phyloP scores from a whole-genome alignment of 2,888 invertebrate species.

The Onthophagus sagittarius region DNA sequence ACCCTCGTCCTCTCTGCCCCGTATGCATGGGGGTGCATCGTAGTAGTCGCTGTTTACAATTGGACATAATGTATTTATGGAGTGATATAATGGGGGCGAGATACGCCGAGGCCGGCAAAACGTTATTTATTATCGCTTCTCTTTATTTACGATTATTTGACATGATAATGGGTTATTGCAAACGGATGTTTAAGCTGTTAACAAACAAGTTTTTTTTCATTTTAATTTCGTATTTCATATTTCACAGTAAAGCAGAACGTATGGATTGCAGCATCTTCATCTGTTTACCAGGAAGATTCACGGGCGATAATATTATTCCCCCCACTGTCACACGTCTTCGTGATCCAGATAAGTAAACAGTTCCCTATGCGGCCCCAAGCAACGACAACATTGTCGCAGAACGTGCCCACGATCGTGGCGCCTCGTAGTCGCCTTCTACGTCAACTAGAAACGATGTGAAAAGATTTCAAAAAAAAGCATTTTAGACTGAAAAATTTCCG shows the following conservation, averaged over 20 bases:
- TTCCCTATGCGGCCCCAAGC: background rate
- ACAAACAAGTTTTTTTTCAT: background rate
- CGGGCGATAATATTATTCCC: conserved; percentile 7
- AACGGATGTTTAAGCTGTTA: background rate
- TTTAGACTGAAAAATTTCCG: background rate
- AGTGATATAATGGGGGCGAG: conserved; percentile 3
- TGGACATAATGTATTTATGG: conserved; percentile 8
- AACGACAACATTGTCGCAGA: conserved; percentile 1
- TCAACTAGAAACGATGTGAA: background rate
- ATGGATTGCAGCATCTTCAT: background rate
- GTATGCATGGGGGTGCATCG: background rate
- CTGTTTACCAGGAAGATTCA: conserved; percentile 4
- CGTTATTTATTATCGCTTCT: background rate
- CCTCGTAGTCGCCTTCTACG: background rate
- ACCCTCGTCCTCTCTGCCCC: background rate
- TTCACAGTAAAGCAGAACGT: background rate
- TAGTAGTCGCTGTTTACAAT: conserved; percentile 4
- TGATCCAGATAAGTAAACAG: conserved; percentile 8
- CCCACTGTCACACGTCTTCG: conserved; percentile 1
- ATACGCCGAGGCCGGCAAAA: background rate
- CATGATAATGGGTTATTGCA: background rate
- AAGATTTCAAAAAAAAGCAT: background rate
- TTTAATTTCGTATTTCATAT: background rate
- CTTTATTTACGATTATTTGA: background rate
- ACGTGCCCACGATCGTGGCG: conserved; percentile 1